Percentiles rank a stretch among this genome's conserved stretches.
Evolutionary conservation across 2,888 invertebrate genomes (phyloP).

Genomic region (Cantharis flavilabris): DNA sequence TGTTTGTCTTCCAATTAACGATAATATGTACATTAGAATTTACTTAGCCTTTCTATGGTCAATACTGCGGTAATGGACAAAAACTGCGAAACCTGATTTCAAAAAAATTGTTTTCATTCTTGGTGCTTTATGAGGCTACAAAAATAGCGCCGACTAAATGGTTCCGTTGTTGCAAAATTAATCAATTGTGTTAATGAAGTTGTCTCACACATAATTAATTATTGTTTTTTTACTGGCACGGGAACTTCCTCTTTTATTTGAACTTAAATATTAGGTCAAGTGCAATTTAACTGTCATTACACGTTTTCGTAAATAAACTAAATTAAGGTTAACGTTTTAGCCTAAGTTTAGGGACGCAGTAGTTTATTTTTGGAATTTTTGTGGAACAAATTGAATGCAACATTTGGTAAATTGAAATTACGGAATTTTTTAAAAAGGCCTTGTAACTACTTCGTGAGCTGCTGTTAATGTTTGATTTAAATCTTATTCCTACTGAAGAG

Average conservation of each 20-base stretch:
- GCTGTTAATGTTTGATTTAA: neutral
- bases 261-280: constrained; percentile 16
- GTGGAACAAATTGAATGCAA: neutral
- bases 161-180: neutral
- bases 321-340: neutral
- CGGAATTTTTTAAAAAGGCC: neutral
- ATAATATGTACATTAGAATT: neutral
- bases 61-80: neutral
- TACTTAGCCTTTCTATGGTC: neutral
- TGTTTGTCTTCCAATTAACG: neutral
- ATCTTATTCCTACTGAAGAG: neutral
- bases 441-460: neutral
- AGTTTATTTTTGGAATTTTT: neutral
- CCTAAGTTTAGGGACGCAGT: neutral
- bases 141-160: neutral
- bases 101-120: neutral
- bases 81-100: neutral
- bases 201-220: constrained; percentile 9
- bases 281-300: constrained; percentile 6
- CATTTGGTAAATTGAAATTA: neutral
- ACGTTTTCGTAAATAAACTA: neutral
- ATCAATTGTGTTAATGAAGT: constrained; percentile 2
- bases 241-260: constrained; percentile 14
- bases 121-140: neutral
- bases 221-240: constrained; percentile 2